These are phyloP conservation scores for Leptinotarsa peninsularis DNA, from an alignment of 2,888 invertebrate species.

Conservation along the genomic window DNA sequence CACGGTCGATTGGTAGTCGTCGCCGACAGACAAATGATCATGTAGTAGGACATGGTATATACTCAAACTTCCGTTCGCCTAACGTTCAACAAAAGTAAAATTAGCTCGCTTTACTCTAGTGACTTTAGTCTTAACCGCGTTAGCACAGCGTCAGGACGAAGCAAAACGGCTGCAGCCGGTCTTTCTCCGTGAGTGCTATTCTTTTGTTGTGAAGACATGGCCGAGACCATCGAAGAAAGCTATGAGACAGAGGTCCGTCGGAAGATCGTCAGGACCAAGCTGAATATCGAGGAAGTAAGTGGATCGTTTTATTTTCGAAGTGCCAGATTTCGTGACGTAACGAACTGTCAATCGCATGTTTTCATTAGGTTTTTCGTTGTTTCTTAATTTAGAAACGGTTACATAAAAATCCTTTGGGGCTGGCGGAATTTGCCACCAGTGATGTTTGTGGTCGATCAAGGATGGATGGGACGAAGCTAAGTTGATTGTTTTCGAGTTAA, in stretches of 20 bases:
- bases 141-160: conserved; percentile 57
- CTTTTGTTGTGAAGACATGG: conserved; percentile 64
- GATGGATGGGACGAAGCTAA: no score
- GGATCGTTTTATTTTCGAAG: conserved; percentile 4
- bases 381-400: conserved; percentile 3
- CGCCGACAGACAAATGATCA: conserved; percentile 38
- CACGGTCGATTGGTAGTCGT: conserved; percentile 19
- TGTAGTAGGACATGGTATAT: conserved; percentile 39
- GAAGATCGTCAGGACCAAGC: conserved; percentile 77
- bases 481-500: no score
- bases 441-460: no score
- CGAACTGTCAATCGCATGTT: conserved; percentile 15
- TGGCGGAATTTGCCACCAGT: not conserved
- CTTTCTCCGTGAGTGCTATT: conserved; percentile 29
- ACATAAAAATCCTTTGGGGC: conserved; percentile 4
- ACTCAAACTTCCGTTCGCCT: conserved; percentile 35
- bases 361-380: conserved; percentile 1
- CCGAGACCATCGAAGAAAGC: conserved; percentile 78
- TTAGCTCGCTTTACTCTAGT: conserved; percentile 34
- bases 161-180: conserved; percentile 42
- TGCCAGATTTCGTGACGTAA: conserved; percentile 3
- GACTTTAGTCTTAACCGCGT: conserved; percentile 61
- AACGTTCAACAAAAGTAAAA: conserved; percentile 36
- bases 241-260: conserved; percentile 78
- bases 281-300: conserved; percentile 81